A percentile compares a stretch with the other conserved stretches of the same genome.
Conservation (phyloP, 1,140 invertebrate genomes). For the Psilanteris sp. region DNA sequence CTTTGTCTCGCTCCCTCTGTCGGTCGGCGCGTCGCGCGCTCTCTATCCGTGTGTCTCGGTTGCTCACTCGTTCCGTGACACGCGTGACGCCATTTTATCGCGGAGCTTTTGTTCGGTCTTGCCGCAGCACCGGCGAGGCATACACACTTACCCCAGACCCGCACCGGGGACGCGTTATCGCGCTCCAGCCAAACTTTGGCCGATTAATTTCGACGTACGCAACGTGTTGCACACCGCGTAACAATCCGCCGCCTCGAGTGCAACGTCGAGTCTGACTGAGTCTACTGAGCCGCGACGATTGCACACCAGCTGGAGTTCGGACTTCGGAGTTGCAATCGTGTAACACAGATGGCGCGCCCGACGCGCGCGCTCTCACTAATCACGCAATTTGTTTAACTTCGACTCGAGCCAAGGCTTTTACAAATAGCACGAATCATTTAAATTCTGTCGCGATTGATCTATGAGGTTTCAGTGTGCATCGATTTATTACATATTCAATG, state of each 20-base stretch:
- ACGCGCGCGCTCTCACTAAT: no score
- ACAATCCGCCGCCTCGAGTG: slow-evolving; percentile 25
- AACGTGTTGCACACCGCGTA: slow-evolving; percentile 9
- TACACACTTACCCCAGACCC: slow-evolving; percentile 2
- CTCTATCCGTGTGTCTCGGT: slow-evolving; percentile 15
- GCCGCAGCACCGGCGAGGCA: slow-evolving; percentile 15
- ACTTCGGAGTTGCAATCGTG: neutral
- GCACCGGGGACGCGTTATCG: neutral
- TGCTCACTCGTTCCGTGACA: slow-evolving; percentile 67
- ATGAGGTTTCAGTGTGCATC: no score
- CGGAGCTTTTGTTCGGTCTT: slow-evolving; percentile 34
- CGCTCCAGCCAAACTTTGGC: neutral
- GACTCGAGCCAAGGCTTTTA: no score
- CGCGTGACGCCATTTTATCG: slow-evolving; percentile 76
- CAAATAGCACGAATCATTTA: no score
- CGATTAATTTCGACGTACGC: slow-evolving; percentile 1
- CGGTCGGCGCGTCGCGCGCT: slow-evolving; percentile 7
- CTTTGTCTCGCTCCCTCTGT: slow-evolving; percentile 3
- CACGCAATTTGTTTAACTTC: no score
- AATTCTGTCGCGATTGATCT: no score
- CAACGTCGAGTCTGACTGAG: slow-evolving; percentile 47
- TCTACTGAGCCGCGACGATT: slow-evolving; percentile 9
- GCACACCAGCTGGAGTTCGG: neutral
- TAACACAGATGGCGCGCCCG: slow-evolving; percentile 1
- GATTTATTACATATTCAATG: no score